Evolutionary conservation across 23 tunicate species (phyloP).

Genomic region (Styela clava): DNA sequence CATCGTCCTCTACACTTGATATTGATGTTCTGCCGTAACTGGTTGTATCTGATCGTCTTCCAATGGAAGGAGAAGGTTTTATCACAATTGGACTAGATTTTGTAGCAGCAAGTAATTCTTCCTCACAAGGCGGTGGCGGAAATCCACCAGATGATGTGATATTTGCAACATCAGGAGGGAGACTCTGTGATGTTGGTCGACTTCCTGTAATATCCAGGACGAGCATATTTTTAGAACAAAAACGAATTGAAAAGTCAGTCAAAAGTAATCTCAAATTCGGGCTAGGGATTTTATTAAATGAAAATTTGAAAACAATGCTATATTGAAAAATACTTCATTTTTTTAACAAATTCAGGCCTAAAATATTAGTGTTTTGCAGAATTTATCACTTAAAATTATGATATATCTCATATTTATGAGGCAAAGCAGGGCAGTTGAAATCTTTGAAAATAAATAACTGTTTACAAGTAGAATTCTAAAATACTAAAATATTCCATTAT

Average conservation of each 20-base stretch:
- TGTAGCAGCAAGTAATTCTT: background rate
- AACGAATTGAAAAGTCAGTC: background rate
- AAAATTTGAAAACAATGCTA: too few relatives aligned
- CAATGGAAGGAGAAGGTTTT: background rate
- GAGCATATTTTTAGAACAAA: background rate
- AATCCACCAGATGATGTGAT: background rate
- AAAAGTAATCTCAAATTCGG: background rate
- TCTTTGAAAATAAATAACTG: too few relatives aligned
- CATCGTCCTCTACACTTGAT: conserved; percentile 35
- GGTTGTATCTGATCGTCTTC: conserved; percentile 1
- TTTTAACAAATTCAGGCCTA: too few relatives aligned
- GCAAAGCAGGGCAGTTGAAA: too few relatives aligned
- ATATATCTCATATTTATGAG: too few relatives aligned
- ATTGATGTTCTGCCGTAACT: conserved; percentile 39
- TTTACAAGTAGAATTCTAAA: too few relatives aligned
- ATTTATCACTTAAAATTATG: too few relatives aligned
- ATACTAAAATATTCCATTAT: too few relatives aligned
- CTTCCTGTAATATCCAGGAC: conserved; percentile 33
- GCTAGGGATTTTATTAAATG: background rate
- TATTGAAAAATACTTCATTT: too few relatives aligned
- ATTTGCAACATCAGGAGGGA: conserved; percentile 81
- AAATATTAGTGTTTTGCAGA: too few relatives aligned
- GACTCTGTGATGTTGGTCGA: conserved; percentile 74
- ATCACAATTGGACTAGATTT: background rate
- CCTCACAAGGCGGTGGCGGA: background rate